Conservation (phyloP, 2,888 invertebrate genomes). For the Drosophila melanosoma region DNA sequence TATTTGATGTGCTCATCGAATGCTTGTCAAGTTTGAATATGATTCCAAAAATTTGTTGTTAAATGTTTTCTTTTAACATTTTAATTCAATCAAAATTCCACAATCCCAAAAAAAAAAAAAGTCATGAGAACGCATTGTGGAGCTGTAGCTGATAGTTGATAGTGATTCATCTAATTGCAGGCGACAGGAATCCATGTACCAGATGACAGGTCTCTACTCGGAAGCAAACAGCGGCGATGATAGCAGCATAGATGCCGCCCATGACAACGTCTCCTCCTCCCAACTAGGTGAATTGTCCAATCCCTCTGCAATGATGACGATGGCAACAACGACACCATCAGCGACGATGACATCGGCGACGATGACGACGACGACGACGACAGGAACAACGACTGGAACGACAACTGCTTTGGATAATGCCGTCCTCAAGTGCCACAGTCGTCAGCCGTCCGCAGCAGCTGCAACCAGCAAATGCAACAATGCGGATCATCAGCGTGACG, state of each 20-base stretch:
- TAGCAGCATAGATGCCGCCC: slow-evolving; percentile 86
- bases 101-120: neutral
- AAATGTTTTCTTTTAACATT: neutral
- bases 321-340: slow-evolving; percentile 15
- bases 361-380: slow-evolving; percentile 6
- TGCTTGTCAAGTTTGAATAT: slow-evolving; percentile 15
- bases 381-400: slow-evolving; percentile 24
- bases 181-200: slow-evolving; percentile 95
- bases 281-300: slow-evolving; percentile 66
- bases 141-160: slow-evolving; percentile 23
- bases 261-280: slow-evolving; percentile 85
- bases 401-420: slow-evolving; percentile 51
- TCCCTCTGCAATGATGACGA: slow-evolving; percentile 8
- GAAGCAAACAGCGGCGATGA: slow-evolving; percentile 88
- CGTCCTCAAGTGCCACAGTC: slow-evolving; percentile 91
- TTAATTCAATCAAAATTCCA: slow-evolving; percentile 7
- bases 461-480: slow-evolving; percentile 82
- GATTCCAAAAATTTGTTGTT: neutral
- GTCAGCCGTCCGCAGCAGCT: slow-evolving; percentile 88
- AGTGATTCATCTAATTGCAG: slow-evolving; percentile 83
- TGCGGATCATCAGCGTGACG: slow-evolving; percentile 53
- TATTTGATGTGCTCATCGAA: neutral
- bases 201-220: slow-evolving; percentile 94
- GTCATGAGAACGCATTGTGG: slow-evolving; percentile 25
- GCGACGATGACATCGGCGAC: slow-evolving; percentile 10